phyloP scores from a whole-genome alignment of 2,888 invertebrate species.

The Drosophila pseudotakahashii region DNA sequence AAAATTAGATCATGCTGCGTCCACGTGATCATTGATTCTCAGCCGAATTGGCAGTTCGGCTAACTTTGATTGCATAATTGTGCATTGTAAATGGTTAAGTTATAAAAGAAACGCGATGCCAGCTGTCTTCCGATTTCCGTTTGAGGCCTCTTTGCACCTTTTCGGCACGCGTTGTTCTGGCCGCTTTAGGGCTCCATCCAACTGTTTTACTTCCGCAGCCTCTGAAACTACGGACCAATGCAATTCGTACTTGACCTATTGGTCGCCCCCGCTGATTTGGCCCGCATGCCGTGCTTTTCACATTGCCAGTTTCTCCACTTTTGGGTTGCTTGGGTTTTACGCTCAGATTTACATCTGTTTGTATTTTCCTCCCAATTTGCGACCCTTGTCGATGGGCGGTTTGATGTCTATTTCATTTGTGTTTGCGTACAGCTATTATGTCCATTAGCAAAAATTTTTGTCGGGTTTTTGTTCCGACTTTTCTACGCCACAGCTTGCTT shows the following conservation, averaged over 20 bases:
- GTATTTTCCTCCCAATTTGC: slow-evolving; percentile 54
- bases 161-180: slow-evolving; percentile 64
- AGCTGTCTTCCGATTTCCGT: slow-evolving; percentile 64
- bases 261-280: slow-evolving; percentile 60
- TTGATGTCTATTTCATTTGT: slow-evolving; percentile 63
- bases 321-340: slow-evolving; percentile 70
- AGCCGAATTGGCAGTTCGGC: slow-evolving; percentile 24
- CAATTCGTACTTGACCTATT: slow-evolving; percentile 63
- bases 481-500: slow-evolving; percentile 3
- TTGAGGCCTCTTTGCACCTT: slow-evolving; percentile 53
- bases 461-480: slow-evolving; percentile 22
- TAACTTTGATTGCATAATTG: slow-evolving; percentile 68
- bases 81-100: slow-evolving; percentile 28
- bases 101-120: slow-evolving; percentile 25
- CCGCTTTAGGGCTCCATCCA: slow-evolving; percentile 55
- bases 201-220: slow-evolving; percentile 73
- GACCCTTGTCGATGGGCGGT: slow-evolving; percentile 60
- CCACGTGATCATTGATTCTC: slow-evolving; percentile 15
- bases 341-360: slow-evolving; percentile 79
- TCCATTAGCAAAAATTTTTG: slow-evolving; percentile 44
- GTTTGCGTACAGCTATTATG: slow-evolving; percentile 46
- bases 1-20: slow-evolving; percentile 66
- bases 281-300: slow-evolving; percentile 69
- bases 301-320: slow-evolving; percentile 52
- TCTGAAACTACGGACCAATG: slow-evolving; percentile 34